These are phyloP conservation scores for Apotomis turbidana DNA, from an alignment of 2,888 invertebrate species.

Conservation along the genomic window DNA sequence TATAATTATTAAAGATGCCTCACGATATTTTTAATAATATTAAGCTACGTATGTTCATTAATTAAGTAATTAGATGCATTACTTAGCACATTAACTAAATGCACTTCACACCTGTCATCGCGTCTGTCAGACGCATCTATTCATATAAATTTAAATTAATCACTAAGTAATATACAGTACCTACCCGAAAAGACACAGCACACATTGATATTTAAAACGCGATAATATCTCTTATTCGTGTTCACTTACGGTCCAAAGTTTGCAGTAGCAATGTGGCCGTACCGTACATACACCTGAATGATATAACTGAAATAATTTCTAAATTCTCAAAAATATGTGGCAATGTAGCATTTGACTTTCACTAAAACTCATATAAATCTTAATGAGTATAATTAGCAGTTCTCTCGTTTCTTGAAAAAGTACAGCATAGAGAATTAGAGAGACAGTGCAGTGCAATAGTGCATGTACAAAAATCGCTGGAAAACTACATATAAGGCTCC, in stretches of 20 bases:
- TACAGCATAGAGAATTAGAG: no score
- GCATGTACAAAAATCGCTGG: no score
- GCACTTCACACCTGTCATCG: constrained; percentile 19
- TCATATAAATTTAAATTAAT: constrained; percentile 15
- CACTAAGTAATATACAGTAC: not conserved
- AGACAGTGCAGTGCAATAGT: no score
- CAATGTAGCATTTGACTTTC: constrained; percentile 31
- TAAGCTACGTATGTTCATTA: not conserved
- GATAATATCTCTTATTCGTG: not conserved
- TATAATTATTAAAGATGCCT: no score
- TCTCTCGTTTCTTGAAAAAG: not conserved
- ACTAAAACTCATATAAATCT: constrained; percentile 24
- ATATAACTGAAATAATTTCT: constrained; percentile 37
- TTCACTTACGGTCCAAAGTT: not conserved
- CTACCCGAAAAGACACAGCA: not conserved
- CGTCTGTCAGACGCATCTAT: constrained; percentile 9
- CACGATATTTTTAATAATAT: no score
- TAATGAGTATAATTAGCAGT: constrained; percentile 37
- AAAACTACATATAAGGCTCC: no score
- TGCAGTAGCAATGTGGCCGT: not conserved
- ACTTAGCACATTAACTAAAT: constrained; percentile 8
- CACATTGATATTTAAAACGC: not conserved
- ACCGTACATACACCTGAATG: constrained; percentile 17
- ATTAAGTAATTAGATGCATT: constrained; percentile 1
- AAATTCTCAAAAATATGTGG: constrained; percentile 33